Percentiles rank a stretch among this genome's conserved stretches.
These are phyloP conservation scores for Strigops habroptila DNA, from an alignment of 2,113 vertebrate species.

Conservation along the genomic window DNA sequence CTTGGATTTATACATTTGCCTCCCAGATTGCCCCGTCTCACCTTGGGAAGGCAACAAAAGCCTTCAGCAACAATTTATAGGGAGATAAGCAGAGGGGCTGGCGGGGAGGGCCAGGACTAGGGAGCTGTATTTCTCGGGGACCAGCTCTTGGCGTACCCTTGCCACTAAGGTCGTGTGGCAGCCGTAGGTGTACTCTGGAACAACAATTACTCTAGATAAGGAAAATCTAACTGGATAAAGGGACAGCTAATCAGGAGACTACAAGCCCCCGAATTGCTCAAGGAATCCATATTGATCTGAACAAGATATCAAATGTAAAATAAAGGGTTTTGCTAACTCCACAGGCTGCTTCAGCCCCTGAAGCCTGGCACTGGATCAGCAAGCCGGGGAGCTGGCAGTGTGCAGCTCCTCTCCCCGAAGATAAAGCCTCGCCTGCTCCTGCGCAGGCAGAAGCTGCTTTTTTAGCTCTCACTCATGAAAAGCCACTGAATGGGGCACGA, in stretches of 20 bases:
- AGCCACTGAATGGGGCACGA: background rate
- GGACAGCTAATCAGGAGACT: conserved; percentile 39
- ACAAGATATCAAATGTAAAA: conserved; percentile 38
- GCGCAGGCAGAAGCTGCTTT: background rate
- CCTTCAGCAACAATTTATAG: conserved; percentile 58
- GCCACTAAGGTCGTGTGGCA: conserved; percentile 10
- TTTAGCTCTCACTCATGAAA: background rate
- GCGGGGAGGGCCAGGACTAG: background rate
- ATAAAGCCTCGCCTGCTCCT: background rate
- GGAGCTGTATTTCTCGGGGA: conserved; percentile 37
- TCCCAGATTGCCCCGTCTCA: conserved; percentile 44
- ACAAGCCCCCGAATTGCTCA: background rate
- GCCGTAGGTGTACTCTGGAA: background rate
- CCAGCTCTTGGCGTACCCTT: background rate
- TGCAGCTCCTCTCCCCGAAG: background rate
- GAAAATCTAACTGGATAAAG: conserved; percentile 45
- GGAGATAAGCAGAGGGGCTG: background rate
- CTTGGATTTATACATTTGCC: conserved; percentile 55
- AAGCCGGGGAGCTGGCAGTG: background rate
- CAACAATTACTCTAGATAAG: conserved; percentile 37
- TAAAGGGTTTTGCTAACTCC: conserved; percentile 38
- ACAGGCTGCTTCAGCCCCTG: conserved; percentile 17
- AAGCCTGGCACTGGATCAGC: background rate
- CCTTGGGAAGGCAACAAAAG: conserved; percentile 55
- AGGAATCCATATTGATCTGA: conserved; percentile 35